Conservation (phyloP, 2,797 vertebrate species). For the Cirrhinus mrigala region DNA sequence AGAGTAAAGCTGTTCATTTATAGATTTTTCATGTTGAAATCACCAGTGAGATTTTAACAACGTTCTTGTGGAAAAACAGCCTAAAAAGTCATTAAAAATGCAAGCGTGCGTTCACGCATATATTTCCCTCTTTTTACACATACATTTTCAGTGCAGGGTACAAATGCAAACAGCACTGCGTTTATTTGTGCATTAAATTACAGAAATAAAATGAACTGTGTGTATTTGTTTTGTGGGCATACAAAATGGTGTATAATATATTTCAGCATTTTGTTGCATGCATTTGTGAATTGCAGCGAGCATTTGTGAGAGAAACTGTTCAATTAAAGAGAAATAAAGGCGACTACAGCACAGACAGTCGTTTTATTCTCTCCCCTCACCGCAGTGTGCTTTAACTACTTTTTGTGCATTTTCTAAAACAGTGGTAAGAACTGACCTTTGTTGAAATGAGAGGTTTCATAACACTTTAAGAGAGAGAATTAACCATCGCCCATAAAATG, state of each 20-base stretch:
- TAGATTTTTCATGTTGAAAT: neutral
- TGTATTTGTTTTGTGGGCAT: neutral
- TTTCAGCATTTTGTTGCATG: neutral
- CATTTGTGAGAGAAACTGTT: neutral
- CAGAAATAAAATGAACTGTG: neutral
- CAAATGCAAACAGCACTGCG: neutral
- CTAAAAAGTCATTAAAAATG: neutral
- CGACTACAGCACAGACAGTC: neutral
- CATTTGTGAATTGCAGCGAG: neutral
- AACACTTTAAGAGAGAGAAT: conserved; percentile 12
- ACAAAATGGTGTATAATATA: neutral
- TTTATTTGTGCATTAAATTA: conserved; percentile 22
- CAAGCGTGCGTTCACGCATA: neutral
- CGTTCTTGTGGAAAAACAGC: neutral
- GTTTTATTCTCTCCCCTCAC: neutral
- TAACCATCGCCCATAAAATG: conserved; percentile 16
- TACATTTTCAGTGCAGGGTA: neutral
- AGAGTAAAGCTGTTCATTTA: neutral
- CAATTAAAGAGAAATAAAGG: neutral
- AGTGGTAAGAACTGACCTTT: neutral
- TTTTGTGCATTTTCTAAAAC: neutral
- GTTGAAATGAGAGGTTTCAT: neutral
- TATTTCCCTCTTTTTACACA: neutral
- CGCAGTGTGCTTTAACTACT: neutral
- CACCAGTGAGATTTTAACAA: neutral